These are phyloP conservation scores for Polymixis flavicincta DNA, from an alignment of 2,888 invertebrate genomes.

Conservation along the genomic window DNA sequence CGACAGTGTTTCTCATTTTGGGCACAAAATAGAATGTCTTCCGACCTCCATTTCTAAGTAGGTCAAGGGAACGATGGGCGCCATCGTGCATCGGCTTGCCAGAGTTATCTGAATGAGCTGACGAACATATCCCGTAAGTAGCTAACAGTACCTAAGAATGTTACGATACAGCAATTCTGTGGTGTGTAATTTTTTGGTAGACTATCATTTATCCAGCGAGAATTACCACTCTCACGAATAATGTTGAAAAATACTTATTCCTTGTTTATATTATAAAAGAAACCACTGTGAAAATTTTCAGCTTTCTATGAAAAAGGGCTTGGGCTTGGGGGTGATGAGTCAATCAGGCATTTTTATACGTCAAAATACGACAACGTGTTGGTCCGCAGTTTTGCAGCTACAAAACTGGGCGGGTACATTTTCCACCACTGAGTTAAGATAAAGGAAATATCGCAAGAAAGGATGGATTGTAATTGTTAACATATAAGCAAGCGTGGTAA, in stretches of 20 bases:
- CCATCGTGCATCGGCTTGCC: constrained; percentile 1
- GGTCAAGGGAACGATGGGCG: constrained; percentile 51
- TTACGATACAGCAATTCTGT: background rate
- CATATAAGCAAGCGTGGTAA: background rate
- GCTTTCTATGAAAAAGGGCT: background rate
- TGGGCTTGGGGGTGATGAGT: background rate
- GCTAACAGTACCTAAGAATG: constrained; percentile 1
- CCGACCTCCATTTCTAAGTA: constrained; percentile 33
- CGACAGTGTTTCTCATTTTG: constrained; percentile 20
- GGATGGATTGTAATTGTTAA: background rate
- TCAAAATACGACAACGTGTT: background rate
- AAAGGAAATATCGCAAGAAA: background rate
- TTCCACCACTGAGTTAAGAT: background rate
- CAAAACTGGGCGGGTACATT: background rate
- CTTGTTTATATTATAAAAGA: background rate
- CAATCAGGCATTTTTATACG: background rate
- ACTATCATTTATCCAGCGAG: background rate
- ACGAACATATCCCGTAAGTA: constrained; percentile 4
- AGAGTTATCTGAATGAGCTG: constrained; percentile 19
- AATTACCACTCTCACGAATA: background rate
- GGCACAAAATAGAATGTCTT: constrained; percentile 26
- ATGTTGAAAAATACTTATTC: background rate
- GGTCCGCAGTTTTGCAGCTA: background rate
- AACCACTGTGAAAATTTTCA: background rate
- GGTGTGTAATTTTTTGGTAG: too few species aligned